Evolutionary conservation across 2,888 invertebrate species (phyloP).

Genomic region (Chironomus riparius): DNA sequence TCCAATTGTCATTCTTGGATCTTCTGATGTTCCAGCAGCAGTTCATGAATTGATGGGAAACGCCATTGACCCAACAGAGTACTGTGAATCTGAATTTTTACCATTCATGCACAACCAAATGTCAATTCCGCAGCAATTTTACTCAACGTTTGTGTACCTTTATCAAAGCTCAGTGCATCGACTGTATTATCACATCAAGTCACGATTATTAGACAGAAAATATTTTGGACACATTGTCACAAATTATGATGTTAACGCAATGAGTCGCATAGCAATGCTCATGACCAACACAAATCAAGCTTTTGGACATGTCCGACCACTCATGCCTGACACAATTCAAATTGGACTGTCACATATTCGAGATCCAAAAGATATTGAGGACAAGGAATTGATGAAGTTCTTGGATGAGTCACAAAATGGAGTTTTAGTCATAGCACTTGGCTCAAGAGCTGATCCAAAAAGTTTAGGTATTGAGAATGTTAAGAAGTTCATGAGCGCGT

Average conservation of each 20-base stretch:
- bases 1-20: too few species aligned
- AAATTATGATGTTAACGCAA: not conserved
- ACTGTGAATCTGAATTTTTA: too few species aligned
- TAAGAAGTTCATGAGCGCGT: not conserved
- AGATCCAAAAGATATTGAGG: not conserved
- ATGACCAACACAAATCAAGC: not conserved
- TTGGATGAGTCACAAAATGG: constrained; percentile 23
- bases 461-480: not conserved
- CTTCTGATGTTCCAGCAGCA: too few species aligned
- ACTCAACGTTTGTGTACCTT: too few species aligned
- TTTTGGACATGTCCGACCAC: constrained; percentile 1
- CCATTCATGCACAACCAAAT: too few species aligned
- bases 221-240: too few species aligned
- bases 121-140: too few species aligned
- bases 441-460: constrained; percentile 8
- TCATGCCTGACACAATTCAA: constrained; percentile 10
- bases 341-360: constrained; percentile 9
- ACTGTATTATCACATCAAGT: too few species aligned
- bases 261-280: not conserved
- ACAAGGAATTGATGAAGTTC: constrained; percentile 2
- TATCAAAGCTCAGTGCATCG: too few species aligned
- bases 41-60: too few species aligned
- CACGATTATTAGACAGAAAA: too few species aligned
- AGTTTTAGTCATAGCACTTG: not conserved
- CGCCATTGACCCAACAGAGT: too few species aligned